Percentiles rank a stretch among this genome's conserved stretches.
phyloP scores from a whole-genome alignment of 1,140 invertebrate species.

The Macrostomum lignano region DNA sequence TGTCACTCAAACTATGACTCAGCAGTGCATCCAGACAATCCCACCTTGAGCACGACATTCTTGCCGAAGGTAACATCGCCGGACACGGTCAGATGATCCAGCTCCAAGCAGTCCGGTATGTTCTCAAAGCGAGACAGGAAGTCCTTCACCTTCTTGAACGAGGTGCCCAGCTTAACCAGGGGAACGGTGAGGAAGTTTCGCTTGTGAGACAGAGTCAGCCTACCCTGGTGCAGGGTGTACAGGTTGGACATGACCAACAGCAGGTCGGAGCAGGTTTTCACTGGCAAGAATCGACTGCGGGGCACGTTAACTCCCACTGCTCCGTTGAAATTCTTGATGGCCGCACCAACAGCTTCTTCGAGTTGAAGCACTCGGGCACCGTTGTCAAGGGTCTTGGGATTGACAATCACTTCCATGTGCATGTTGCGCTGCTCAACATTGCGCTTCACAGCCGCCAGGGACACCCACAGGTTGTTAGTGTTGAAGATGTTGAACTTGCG shows the following conservation, averaged over 20 bases:
- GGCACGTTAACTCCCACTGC: conserved; percentile 75
- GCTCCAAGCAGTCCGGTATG: conserved; percentile 78
- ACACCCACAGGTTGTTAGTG: conserved; percentile 95
- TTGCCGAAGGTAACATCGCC: conserved; percentile 95
- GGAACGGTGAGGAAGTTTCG: conserved; percentile 83
- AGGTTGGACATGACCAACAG: conserved; percentile 89
- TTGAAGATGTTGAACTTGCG: conserved; percentile 52
- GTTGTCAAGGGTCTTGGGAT: conserved; percentile 62
- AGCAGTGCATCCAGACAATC: not conserved
- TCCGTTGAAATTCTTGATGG: conserved; percentile 83
- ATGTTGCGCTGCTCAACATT: conserved; percentile 47
- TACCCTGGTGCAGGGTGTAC: conserved; percentile 60
- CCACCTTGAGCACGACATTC: conserved; percentile 44
- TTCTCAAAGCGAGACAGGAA: conserved; percentile 68
- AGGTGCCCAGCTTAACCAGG: conserved; percentile 69
- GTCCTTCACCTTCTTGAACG: conserved; percentile 81
- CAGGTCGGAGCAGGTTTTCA: conserved; percentile 92
- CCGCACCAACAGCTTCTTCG: conserved; percentile 88
- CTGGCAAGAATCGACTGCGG: conserved; percentile 74
- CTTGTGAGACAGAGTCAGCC: conserved; percentile 58
- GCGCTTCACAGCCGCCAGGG: conserved; percentile 54
- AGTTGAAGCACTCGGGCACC: conserved; percentile 77
- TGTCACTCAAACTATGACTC: too few relatives aligned
- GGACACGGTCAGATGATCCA: conserved; percentile 91
- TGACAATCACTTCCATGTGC: conserved; percentile 90